Base-by-base conservation (phyloP, 2,797 vertebrate genomes). In the Neosilurus mollespiculum region DNA sequence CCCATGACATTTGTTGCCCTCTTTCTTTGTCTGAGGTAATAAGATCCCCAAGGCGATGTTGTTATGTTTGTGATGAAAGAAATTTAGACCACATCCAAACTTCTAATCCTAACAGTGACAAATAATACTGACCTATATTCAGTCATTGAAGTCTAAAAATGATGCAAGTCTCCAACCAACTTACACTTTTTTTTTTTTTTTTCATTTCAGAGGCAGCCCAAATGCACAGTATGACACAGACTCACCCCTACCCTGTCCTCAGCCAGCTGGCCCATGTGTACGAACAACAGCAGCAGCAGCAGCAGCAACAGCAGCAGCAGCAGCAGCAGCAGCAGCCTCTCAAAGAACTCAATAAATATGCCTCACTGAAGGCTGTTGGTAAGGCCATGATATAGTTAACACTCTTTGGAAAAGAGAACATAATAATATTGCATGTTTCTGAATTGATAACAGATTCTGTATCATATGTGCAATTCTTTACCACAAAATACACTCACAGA, bases 331-430 rank as follows among this genome's bases (percentile, higher is more conserved):
- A 96, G 87, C 96, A 96, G 0, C 95, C 95, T 0, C 95, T 95
- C 89, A 98, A 97, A 90, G 98, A 99, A 67, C 91, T 98, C 83
- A 99, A 98, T 94, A 99, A 98, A 91, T 99, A 99, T 0, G 97
- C 98, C 85, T 97, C 98, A 71, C 93, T 99, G 16, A 99, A 99
- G 93, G 97, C 97, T 37, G 98, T 99, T 0, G 98, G 98, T 99
- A 94, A 98, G 97, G 91, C 49, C 24, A 61, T 18, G 5, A 22
- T 14, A 7, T 26, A 62, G n/a, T 18, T 62, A 62, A 71, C 54
- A 73, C 26, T 62, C 30, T 49, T 56, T n/a, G 18, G 3, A 62
- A 20, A 49, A 9, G 54, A 54, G 14, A 51, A 2, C 4, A 65
- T 53, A 79, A 79, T 20, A 15, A 79, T 61, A 77, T n/a, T 43